Conservation (phyloP, 2,113 vertebrate genomes). For the Peromyscus polionotus region DNA sequence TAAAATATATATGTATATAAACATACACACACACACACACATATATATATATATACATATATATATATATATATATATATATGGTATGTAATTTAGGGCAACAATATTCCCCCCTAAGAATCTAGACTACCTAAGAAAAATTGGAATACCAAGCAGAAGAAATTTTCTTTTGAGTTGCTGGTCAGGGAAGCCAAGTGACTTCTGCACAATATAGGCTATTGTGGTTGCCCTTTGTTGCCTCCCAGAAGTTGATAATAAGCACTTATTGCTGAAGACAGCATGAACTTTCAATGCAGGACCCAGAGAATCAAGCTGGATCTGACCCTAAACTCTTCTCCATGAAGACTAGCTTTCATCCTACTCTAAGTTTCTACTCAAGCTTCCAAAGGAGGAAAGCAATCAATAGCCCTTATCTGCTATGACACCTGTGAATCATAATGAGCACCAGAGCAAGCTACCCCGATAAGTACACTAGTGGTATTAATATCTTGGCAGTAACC, state of each 20-base stretch:
- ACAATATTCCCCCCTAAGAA: no score
- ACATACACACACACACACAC: fast-evolving
- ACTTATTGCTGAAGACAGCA: no score
- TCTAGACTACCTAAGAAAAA: no score
- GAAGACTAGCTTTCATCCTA: neutral
- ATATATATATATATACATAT: no score
- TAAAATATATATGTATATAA: no score
- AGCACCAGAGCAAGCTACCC: neutral
- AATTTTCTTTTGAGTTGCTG: neutral
- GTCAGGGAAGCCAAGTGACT: neutral
- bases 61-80: no score
- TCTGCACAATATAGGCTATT: neutral
- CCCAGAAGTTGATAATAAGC: no score
- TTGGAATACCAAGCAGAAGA: no score
- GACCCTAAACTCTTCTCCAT: neutral
- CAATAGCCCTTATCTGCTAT: neutral
- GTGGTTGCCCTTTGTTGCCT: no score
- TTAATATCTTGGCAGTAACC: neutral
- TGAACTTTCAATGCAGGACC: neutral
- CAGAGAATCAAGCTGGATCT: neutral
- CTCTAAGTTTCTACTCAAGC: neutral
- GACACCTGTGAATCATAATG: neutral
- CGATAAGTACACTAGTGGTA: neutral
- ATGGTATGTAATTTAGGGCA: no score
- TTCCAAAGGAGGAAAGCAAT: neutral